These are phyloP conservation scores for Globicephala melas DNA, from an alignment of 2,113 vertebrate genomes.

Conservation along the genomic window DNA sequence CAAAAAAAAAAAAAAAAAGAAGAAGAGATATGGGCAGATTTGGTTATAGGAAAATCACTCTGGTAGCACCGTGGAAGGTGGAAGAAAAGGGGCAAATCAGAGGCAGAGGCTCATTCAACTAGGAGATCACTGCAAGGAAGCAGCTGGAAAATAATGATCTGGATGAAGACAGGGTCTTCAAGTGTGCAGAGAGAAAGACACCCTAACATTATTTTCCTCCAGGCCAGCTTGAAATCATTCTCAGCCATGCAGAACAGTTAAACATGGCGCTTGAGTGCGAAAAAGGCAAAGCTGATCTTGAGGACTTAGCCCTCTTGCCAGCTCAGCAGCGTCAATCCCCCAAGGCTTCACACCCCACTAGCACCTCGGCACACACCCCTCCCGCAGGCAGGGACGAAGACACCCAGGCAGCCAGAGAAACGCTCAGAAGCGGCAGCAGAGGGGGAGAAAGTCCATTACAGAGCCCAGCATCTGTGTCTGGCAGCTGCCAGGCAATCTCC, in stretches of 20 bases:
- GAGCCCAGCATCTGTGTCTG: slow-evolving; percentile 85
- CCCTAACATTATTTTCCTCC: neutral
- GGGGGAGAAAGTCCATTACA: slow-evolving; percentile 76
- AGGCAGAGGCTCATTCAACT: neutral
- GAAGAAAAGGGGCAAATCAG: neutral
- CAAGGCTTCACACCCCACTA: slow-evolving; percentile 71
- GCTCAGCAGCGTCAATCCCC: slow-evolving; percentile 65
- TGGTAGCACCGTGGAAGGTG: neutral
- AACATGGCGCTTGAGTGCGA: neutral
- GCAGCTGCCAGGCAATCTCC: slow-evolving; percentile 87
- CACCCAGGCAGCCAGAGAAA: slow-evolving; percentile 81
- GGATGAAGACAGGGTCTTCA: too few species aligned
- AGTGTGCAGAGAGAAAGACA: neutral
- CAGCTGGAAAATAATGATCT: neutral
- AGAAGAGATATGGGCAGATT: neutral
- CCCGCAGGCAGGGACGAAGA: slow-evolving; percentile 78
- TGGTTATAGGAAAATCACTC: neutral
- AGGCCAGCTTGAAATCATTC: neutral
- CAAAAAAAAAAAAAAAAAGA: neutral
- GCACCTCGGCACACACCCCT: slow-evolving; percentile 74
- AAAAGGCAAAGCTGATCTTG: slow-evolving; percentile 58
- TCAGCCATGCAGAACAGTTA: neutral
- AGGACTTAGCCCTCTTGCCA: slow-evolving; percentile 61
- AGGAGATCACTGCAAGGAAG: neutral
- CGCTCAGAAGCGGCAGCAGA: slow-evolving; percentile 75